Percentiles rank a stretch among this genome's conserved stretches.
Conservation (phyloP, 2,888 invertebrate species). For the Nesidiocoris tenuis region DNA sequence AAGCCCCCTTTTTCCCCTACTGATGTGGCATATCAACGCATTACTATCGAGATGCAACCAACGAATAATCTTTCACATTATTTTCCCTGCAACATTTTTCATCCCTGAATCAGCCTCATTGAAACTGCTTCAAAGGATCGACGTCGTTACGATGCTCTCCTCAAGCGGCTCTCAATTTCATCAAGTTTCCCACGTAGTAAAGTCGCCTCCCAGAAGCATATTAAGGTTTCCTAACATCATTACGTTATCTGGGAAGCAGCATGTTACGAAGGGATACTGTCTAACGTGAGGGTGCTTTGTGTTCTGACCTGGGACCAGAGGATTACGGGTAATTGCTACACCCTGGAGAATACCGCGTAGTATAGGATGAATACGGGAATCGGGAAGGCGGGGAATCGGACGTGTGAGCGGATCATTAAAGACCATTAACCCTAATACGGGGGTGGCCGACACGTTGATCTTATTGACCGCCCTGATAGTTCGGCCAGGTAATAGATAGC, state of each 20-base stretch:
- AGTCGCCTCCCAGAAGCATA: not conserved
- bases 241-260: not conserved
- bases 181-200: too few species aligned
- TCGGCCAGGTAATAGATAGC: not conserved
- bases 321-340: slow-evolving; percentile 29
- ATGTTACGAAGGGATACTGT: not conserved
- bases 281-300: not conserved
- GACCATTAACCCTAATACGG: slow-evolving; percentile 36
- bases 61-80: too few species aligned
- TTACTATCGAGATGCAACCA: too few species aligned
- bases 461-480: slow-evolving; percentile 12
- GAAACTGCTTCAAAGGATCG: too few species aligned
- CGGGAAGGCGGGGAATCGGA: slow-evolving; percentile 15
- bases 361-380: not conserved
- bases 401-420: slow-evolving; percentile 34
- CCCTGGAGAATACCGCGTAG: not conserved
- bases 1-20: too few species aligned
- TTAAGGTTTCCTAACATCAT: not conserved
- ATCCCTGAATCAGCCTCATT: too few species aligned
- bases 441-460: slow-evolving; percentile 10
- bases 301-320: not conserved
- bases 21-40: too few species aligned
- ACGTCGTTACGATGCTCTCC: too few species aligned
- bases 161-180: too few species aligned
- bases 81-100: too few species aligned